A percentile compares a stretch with the other conserved stretches of the same genome.
These are phyloP conservation scores for Lomographa bimaculata DNA, from an alignment of 2,888 invertebrate genomes.

Conservation along the genomic window DNA sequence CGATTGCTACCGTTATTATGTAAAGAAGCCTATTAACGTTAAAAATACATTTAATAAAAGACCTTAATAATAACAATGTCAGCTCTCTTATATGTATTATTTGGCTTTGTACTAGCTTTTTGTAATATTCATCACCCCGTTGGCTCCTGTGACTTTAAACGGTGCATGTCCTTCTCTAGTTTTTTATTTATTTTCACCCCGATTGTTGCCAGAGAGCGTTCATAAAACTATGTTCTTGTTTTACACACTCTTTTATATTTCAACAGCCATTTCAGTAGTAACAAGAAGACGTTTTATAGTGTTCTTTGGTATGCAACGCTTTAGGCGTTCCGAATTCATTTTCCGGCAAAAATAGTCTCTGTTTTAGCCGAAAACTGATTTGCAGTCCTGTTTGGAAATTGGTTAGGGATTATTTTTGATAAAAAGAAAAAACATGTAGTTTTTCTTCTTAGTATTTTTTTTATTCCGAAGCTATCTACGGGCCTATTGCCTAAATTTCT, in stretches of 20 bases:
- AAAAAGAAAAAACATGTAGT: no score
- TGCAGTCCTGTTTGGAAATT: no score
- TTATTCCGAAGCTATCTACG: no score
- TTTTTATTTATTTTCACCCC: conserved; percentile 69
- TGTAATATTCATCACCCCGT: conserved; percentile 75
- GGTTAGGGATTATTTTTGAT: no score
- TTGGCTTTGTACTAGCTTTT: conserved; percentile 60
- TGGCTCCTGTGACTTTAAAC: conserved; percentile 72
- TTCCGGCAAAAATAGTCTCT: no score
- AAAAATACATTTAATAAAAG: no score
- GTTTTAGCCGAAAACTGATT: neutral
- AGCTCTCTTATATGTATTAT: conserved; percentile 37
- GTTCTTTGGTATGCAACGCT: conserved; percentile 11
- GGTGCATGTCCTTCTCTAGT: conserved; percentile 64
- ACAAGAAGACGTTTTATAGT: conserved; percentile 52
- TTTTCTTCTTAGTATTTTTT: no score
- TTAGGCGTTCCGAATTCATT: no score
- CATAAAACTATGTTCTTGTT: conserved; percentile 74
- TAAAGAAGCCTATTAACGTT: no score
- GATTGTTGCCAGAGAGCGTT: conserved; percentile 71
- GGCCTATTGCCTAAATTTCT: no score
- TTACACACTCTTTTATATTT: conserved; percentile 72
- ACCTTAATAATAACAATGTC: conserved; percentile 10
- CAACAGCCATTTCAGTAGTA: conserved; percentile 57
- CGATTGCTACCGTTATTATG: no score